Conservation (phyloP, 2,888 invertebrate genomes). For the Laothoe populi region DNA sequence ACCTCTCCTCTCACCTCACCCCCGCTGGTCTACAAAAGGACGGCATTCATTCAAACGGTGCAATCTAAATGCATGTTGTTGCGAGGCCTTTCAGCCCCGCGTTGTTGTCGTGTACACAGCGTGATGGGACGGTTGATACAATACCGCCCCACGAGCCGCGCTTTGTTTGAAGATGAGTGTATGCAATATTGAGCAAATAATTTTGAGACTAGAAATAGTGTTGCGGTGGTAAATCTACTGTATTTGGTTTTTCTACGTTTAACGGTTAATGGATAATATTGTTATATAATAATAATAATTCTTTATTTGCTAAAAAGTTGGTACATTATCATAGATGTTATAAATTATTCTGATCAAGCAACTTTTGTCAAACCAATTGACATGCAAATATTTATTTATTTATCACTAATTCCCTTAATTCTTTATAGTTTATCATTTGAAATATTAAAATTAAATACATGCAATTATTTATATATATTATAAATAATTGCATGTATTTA, state of each 20-base stretch:
- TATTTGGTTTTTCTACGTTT: neutral
- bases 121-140: neutral
- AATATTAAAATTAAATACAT: too few species aligned
- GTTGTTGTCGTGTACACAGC: neutral
- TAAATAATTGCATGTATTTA: too few species aligned
- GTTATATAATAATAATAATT: too few species aligned
- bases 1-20: neutral
- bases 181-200: constrained; percentile 22
- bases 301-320: too few species aligned
- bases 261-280: too few species aligned
- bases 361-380: too few species aligned
- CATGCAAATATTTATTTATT: too few species aligned
- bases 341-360: too few species aligned
- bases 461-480: too few species aligned
- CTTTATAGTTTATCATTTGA: too few species aligned
- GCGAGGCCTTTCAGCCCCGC: neutral
- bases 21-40: constrained; percentile 26
- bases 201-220: neutral
- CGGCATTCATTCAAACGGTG: constrained; percentile 37
- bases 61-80: constrained; percentile 41
- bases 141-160: constrained; percentile 7
- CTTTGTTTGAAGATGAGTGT: constrained; percentile 10
- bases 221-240: neutral
- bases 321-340: too few species aligned
- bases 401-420: too few species aligned